Conservation (phyloP, 1,140 invertebrate genomes). For the Ladona fulva region DNA sequence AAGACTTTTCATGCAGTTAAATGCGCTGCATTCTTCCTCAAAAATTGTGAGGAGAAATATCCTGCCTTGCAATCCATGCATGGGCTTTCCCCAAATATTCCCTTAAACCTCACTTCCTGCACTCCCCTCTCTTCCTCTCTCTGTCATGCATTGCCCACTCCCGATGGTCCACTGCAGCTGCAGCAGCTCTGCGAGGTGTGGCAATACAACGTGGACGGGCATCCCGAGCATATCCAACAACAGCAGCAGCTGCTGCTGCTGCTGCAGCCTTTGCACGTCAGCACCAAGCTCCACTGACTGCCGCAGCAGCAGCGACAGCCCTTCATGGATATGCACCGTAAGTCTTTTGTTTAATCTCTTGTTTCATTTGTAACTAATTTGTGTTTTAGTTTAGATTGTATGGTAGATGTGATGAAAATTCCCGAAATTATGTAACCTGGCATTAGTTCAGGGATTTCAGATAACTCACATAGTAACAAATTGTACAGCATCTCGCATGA, state of each 20-base stretch:
- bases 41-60: not conserved
- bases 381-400: too few relatives aligned
- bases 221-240: conserved; percentile 55
- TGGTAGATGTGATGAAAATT: too few relatives aligned
- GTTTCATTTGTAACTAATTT: too few relatives aligned
- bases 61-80: conserved; percentile 6
- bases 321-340: conserved; percentile 75
- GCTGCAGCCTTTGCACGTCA: conserved; percentile 50
- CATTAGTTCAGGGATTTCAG: too few relatives aligned
- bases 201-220: conserved; percentile 59
- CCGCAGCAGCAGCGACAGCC: conserved; percentile 55
- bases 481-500: too few relatives aligned
- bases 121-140: conserved; percentile 30
- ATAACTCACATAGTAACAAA: too few relatives aligned
- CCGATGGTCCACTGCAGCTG: conserved; percentile 36
- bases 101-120: conserved; percentile 38
- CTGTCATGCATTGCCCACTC: conserved; percentile 29
- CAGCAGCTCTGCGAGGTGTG: conserved; percentile 55
- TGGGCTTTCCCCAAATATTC: conserved; percentile 23
- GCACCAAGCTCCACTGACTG: conserved; percentile 59
- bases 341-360: too few relatives aligned
- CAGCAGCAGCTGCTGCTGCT: conserved; percentile 51
- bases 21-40: not conserved
- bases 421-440: too few relatives aligned
- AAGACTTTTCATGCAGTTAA: too few relatives aligned